Conservation (phyloP, 2,797 vertebrate species). For the Phoxinus dragarum region DNA sequence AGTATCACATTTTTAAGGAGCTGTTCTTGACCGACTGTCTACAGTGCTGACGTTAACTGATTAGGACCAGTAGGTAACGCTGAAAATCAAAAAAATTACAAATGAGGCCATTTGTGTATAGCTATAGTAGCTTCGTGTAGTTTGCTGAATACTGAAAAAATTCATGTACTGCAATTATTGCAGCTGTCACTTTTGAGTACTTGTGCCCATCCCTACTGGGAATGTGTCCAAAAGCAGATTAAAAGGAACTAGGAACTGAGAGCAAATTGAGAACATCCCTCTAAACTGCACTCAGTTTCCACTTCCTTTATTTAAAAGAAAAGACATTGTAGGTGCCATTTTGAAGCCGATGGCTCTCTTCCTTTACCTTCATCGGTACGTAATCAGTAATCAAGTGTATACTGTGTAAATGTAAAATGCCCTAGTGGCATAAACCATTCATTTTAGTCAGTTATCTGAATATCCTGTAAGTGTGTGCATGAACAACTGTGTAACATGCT, state of each 20-base stretch:
- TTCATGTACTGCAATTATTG: background rate
- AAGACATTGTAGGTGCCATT: background rate
- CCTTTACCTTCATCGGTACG: background rate
- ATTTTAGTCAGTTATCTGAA: slow-evolving; percentile 60
- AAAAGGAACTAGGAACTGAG: slow-evolving; percentile 30
- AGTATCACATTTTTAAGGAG: background rate
- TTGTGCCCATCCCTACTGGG: background rate
- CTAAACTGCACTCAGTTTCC: background rate
- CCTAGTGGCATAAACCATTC: background rate
- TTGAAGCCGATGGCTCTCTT: background rate
- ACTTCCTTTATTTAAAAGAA: slow-evolving; percentile 26
- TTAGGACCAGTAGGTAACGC: background rate
- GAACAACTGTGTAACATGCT: background rate
- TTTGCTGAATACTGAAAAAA: background rate
- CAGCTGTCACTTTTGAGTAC: background rate
- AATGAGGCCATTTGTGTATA: background rate
- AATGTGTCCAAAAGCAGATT: background rate
- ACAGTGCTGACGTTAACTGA: background rate
- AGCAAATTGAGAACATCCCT: background rate
- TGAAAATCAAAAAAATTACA: background rate
- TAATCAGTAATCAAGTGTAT: background rate
- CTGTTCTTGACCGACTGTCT: background rate
- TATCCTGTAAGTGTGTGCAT: background rate
- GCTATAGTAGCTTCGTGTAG: background rate
- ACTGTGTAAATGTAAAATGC: background rate